Conservation (phyloP, 2,888 invertebrate genomes). For the Dicyrtomina minuta region DNA sequence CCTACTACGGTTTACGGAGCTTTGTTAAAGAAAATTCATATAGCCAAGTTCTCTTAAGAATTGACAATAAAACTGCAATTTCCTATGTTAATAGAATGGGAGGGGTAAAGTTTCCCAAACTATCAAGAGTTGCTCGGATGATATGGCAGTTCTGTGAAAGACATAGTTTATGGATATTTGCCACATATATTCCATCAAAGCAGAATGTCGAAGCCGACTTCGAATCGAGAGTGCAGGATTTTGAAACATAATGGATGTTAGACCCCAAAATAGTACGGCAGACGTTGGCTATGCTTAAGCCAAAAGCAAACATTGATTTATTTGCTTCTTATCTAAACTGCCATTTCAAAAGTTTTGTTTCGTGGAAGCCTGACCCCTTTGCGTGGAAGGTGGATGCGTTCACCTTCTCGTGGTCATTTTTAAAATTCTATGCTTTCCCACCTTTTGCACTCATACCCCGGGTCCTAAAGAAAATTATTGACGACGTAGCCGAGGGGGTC, state of each 20-base stretch:
- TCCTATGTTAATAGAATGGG: too few relatives aligned
- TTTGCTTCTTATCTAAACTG: too few relatives aligned
- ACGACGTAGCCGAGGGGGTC: slow-evolving; percentile 1
- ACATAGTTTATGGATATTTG: too few relatives aligned
- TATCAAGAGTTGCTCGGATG: slow-evolving; percentile 7
- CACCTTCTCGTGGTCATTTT: background rate
- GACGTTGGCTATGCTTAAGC: background rate
- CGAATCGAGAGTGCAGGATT: background rate
- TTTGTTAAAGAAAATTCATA: background rate
- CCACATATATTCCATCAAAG: background rate
- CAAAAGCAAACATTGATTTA: slow-evolving; percentile 1
- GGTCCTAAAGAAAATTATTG: slow-evolving; percentile 16
- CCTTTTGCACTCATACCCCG: slow-evolving; percentile 5
- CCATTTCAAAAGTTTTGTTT: background rate
- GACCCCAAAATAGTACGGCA: background rate
- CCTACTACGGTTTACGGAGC: slow-evolving; percentile 10
- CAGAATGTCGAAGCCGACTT: slow-evolving; percentile 17
- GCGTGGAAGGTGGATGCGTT: too few relatives aligned
- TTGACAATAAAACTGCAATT: slow-evolving; percentile 37
- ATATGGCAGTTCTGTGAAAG: slow-evolving; percentile 37
- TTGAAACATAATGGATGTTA: background rate
- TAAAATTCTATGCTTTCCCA: slow-evolving; percentile 18
- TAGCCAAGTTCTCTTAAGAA: slow-evolving; percentile 8
- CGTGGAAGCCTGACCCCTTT: slow-evolving; percentile 15
- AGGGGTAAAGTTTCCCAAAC: slow-evolving; percentile 4